Conservation (phyloP, 2,797 vertebrate species). For the Notamacropus eugenii region DNA sequence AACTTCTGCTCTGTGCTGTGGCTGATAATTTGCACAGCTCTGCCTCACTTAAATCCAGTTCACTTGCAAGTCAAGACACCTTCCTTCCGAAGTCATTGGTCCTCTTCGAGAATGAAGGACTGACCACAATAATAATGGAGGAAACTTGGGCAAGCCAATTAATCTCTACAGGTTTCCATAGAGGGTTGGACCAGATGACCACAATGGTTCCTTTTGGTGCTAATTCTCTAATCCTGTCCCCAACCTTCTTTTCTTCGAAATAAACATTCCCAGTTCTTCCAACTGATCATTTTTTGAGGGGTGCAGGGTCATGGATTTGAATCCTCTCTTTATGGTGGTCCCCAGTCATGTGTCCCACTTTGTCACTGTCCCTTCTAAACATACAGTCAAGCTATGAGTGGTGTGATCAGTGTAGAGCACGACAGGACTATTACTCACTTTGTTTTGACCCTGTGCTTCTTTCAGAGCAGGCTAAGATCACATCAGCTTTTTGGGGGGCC, state of each 20-base stretch:
- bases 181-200: neutral
- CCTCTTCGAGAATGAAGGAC: neutral
- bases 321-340: neutral
- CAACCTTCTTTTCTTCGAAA: neutral
- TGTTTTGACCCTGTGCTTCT: neutral
- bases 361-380: neutral
- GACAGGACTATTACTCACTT: neutral
- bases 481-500: neutral
- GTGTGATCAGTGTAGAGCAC: neutral
- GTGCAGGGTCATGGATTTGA: neutral
- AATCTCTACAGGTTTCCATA: neutral
- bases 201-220: neutral
- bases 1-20: neutral
- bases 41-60: neutral
- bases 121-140: neutral
- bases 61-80: neutral
- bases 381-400: neutral
- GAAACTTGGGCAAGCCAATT: neutral
- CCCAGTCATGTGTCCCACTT: neutral
- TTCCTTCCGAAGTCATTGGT: neutral
- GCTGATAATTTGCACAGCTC: neutral
- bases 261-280: neutral
- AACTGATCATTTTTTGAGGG: neutral
- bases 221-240: neutral
- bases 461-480: neutral